Conservation (phyloP, 2,888 invertebrate species). For the Melinaea marsaeus region DNA sequence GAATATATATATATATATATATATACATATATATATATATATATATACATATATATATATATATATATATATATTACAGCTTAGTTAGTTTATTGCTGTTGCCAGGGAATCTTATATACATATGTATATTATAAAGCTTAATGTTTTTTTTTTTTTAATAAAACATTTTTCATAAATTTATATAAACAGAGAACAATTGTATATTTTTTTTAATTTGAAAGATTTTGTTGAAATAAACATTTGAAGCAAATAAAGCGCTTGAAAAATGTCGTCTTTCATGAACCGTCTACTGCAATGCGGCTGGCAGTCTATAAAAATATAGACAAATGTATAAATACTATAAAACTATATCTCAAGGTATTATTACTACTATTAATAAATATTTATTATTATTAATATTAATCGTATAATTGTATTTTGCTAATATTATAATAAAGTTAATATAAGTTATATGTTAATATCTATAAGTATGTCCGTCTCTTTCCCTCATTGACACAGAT, state of each 20-base stretch:
- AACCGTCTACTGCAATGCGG: slow-evolving; percentile 5
- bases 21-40: not conserved
- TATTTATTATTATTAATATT: too few species aligned
- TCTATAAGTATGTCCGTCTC: not conserved
- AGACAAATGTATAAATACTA: not conserved
- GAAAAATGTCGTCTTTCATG: slow-evolving; percentile 6
- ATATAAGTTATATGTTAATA: not conserved
- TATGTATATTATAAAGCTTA: not conserved
- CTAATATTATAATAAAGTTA: too few species aligned
- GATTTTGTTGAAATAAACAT: too few species aligned
- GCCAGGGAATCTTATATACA: not conserved
- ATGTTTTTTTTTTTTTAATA: not conserved
- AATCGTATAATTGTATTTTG: too few species aligned
- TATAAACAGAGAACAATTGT: too few species aligned
- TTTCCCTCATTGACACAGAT: slow-evolving; percentile 4
- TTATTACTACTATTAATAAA: too few species aligned
- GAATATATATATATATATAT: not conserved
- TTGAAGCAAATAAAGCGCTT: not conserved
- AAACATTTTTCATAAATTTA: too few species aligned
- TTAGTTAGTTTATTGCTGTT: not conserved
- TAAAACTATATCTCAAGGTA: not conserved
- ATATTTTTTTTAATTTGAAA: too few species aligned
- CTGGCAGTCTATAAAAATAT: not conserved
- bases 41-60: not conserved
- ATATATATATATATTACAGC: not conserved